Evolutionary conservation across 1,140 invertebrate species (phyloP).

Genomic region (Atta cephalotes): DNA sequence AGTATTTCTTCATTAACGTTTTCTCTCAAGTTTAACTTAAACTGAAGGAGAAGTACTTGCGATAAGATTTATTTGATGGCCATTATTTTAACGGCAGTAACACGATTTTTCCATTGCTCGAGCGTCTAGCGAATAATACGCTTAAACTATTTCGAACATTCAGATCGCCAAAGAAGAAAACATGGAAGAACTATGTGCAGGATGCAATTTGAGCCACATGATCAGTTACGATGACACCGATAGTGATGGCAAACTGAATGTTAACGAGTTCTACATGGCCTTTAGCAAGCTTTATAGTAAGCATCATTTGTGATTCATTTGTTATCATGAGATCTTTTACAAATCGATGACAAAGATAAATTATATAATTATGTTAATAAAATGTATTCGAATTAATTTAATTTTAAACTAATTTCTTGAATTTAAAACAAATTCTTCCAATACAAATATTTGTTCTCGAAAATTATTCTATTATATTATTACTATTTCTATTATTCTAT

Average conservation of each 20-base stretch:
- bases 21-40: conserved; percentile 20
- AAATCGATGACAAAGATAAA: neutral
- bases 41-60: neutral
- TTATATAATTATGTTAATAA: conserved; percentile 13
- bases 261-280: conserved; percentile 92
- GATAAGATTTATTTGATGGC: conserved; percentile 44
- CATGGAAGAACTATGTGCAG: conserved; percentile 88
- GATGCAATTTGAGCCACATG: conserved; percentile 91
- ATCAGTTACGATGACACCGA: conserved; percentile 91
- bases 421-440: neutral
- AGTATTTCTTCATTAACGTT: conserved; percentile 59
- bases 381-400: neutral
- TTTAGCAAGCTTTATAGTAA: conserved; percentile 93
- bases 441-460: neutral
- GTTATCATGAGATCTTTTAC: neutral
- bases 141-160: conserved; percentile 37
- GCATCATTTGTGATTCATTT: conserved; percentile 73
- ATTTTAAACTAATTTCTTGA: neutral
- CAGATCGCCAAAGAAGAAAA: conserved; percentile 89
- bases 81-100: conserved; percentile 37
- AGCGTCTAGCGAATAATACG: conserved; percentile 1
- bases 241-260: conserved; percentile 89
- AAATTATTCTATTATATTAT: neutral
- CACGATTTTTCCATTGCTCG: conserved; percentile 26
- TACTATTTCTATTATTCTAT: neutral